These are phyloP conservation scores for Plagodis pulveraria DNA, from an alignment of 2,888 invertebrate species.

Conservation along the genomic window DNA sequence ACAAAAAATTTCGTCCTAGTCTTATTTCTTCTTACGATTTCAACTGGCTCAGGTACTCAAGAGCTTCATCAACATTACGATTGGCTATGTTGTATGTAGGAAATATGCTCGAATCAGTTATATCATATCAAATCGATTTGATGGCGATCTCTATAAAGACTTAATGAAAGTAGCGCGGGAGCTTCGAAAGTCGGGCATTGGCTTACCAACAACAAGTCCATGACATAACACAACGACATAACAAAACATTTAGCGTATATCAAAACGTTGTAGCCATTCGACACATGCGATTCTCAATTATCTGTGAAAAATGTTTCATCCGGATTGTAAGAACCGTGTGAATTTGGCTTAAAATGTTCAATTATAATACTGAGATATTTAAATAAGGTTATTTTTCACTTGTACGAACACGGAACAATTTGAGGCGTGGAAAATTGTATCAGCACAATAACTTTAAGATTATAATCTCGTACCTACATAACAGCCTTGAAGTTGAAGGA, in stretches of 20 bases:
- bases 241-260: constrained; percentile 13
- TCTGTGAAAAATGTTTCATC: constrained; percentile 31
- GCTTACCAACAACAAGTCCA: constrained; percentile 34
- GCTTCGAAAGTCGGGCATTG: constrained; percentile 48
- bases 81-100: no score
- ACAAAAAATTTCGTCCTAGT: constrained; percentile 19
- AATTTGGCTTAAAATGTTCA: constrained; percentile 28
- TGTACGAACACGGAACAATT: constrained; percentile 48
- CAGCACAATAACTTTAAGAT: constrained; percentile 39
- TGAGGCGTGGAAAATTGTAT: constrained; percentile 42
- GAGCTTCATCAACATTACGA: no score
- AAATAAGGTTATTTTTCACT: constrained; percentile 35
- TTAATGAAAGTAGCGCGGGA: constrained; percentile 35
- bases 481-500: constrained; percentile 20
- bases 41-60: no score
- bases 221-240: constrained; percentile 45
- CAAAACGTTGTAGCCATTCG: constrained; percentile 21
- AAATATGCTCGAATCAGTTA: constrained; percentile 12
- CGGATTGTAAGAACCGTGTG: constrained; percentile 33
- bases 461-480: constrained; percentile 27
- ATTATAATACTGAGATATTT: constrained; percentile 29
- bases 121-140: constrained; percentile 49
- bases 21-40: no score
- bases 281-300: constrained; percentile 29
- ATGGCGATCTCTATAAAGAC: constrained; percentile 42